phyloP scores from a whole-genome alignment of 2,888 invertebrate genomes.

The Erpobdella octoculata region DNA sequence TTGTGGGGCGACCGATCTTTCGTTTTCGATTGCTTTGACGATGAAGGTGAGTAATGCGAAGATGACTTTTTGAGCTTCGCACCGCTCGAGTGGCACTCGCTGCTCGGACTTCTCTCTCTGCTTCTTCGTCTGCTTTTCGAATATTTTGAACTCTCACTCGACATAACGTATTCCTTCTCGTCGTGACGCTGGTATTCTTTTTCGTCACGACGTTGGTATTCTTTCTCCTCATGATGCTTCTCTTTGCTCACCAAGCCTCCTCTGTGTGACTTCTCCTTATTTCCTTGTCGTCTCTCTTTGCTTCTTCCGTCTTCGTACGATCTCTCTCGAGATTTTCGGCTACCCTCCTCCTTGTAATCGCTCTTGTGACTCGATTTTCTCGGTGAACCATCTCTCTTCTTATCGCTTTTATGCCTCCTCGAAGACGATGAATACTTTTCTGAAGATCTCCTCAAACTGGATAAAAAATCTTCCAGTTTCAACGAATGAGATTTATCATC shows the following conservation, averaged over 20 bases:
- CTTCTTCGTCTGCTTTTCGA: neutral
- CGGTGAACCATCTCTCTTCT: neutral
- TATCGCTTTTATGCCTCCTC: neutral
- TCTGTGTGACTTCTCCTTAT: too few relatives aligned
- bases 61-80: too few relatives aligned
- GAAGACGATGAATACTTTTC: neutral
- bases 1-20: neutral
- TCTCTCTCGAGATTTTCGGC: neutral
- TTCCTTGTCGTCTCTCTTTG: constrained; percentile 4
- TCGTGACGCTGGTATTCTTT: too few relatives aligned
- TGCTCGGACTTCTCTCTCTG: too few relatives aligned
- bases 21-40: neutral
- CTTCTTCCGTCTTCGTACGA: neutral
- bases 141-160: neutral
- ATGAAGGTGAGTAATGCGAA: neutral
- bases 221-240: too few relatives aligned
- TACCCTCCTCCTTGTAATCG: neutral
- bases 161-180: too few relatives aligned
- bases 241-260: too few relatives aligned
- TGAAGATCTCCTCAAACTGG: neutral
- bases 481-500: too few relatives aligned
- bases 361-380: constrained; percentile 5
- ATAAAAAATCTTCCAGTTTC: neutral
- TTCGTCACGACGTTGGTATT: too few relatives aligned
- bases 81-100: too few relatives aligned